These are phyloP conservation scores for Carapus acus DNA, from an alignment of 2,797 vertebrate species.

Conservation along the genomic window DNA sequence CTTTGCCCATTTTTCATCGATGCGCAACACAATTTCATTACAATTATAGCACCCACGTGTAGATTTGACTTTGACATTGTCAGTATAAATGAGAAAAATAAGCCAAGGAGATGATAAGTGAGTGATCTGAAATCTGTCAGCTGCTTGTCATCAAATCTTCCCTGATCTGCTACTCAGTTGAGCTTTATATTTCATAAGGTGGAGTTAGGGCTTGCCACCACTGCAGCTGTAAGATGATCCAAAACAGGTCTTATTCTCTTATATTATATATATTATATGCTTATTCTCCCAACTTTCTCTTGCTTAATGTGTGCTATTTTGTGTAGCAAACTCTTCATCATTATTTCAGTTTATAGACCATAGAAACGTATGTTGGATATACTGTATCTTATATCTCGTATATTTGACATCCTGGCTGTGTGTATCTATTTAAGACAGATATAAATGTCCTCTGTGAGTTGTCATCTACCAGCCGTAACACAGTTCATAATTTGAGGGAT, in stretches of 20 bases:
- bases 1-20: background rate
- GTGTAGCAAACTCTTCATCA: too few species aligned
- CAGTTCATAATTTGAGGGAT: slow-evolving; percentile 49
- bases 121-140: slow-evolving; percentile 36
- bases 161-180: slow-evolving; percentile 25
- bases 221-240: slow-evolving; percentile 56
- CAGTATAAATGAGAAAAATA: slow-evolving; percentile 15
- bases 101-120: slow-evolving; percentile 17
- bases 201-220: slow-evolving; percentile 45
- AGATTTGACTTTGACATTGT: slow-evolving; percentile 24
- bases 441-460: slow-evolving; percentile 25
- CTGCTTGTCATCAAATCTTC: slow-evolving; percentile 34
- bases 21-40: slow-evolving; percentile 3
- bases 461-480: slow-evolving; percentile 46
- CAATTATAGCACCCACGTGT: slow-evolving; percentile 28
- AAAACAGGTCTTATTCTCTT: slow-evolving; percentile 50
- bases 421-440: background rate
- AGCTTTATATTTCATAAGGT: slow-evolving; percentile 43
- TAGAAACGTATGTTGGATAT: too few species aligned
- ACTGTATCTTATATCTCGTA: background rate
- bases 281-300: too few species aligned
- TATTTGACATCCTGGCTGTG: background rate
- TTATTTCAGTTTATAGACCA: too few species aligned
- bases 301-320: too few species aligned
- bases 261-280: too few species aligned